phyloP scores from a whole-genome alignment of 2,113 vertebrate species.

The Vulpes vulpes region DNA sequence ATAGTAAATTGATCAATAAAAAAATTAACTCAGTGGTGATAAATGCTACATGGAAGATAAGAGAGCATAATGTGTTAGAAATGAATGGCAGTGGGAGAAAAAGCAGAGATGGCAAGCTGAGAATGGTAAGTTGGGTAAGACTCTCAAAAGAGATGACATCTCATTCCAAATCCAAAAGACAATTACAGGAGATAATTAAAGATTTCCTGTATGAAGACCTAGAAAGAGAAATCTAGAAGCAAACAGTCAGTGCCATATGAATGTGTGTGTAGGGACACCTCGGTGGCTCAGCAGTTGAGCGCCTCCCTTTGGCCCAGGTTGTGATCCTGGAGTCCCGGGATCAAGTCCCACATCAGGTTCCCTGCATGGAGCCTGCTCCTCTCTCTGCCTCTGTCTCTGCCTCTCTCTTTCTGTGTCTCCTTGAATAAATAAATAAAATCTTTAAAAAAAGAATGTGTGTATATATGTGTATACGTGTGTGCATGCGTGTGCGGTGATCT shows the following conservation, averaged over 20 bases:
- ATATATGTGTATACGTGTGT: fast-evolving
- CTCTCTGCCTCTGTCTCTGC: too few relatives aligned
- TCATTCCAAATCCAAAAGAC: background rate
- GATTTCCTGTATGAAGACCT: background rate
- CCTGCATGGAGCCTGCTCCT: too few relatives aligned
- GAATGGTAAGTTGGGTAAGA: background rate
- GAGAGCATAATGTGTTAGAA: background rate
- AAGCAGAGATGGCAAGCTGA: background rate
- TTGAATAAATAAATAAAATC: too few relatives aligned
- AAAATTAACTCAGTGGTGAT: background rate
- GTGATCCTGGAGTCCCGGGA: too few relatives aligned
- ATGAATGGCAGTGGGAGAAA: background rate
- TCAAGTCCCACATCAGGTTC: too few relatives aligned
- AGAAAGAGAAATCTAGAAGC: background rate
- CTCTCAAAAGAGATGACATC: background rate
- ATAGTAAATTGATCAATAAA: background rate
- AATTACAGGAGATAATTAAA: background rate
- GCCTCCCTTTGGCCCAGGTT: too few relatives aligned
- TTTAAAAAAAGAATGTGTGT: background rate
- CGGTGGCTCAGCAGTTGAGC: too few relatives aligned
- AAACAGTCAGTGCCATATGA: background rate
- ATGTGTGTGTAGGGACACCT: too few relatives aligned
- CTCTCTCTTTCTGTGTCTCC: too few relatives aligned
- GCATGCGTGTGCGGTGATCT: background rate
- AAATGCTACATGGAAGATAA: background rate